phyloP scores from a whole-genome alignment of 1,140 invertebrate genomes.

The Plectrocnemia conspersa region DNA sequence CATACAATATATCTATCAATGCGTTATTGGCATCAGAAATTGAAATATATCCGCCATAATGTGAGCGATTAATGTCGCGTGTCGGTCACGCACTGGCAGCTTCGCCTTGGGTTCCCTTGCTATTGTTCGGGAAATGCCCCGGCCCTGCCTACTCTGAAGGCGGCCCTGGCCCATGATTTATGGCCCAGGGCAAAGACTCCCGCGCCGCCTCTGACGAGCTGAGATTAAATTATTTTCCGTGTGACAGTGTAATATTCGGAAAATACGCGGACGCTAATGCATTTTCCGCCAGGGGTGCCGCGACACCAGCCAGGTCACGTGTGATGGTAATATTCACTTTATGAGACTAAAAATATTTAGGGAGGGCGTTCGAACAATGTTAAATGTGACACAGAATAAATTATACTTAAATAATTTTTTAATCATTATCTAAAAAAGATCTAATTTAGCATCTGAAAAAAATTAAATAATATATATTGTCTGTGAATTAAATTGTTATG shows the following conservation, averaged over 20 bases:
- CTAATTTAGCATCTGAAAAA: no score
- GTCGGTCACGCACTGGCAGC: slow-evolving; percentile 21
- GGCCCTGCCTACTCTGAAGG: no score
- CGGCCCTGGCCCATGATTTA: slow-evolving; percentile 13
- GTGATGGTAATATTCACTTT: no score
- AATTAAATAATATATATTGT: no score
- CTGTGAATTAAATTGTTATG: no score
- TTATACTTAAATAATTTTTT: not conserved
- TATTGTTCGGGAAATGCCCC: slow-evolving; percentile 11
- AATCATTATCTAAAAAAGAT: no score
- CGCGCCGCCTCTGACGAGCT: not conserved
- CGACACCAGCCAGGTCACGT: no score
- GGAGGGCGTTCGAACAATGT: not conserved
- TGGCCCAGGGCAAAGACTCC: not conserved
- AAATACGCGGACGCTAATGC: not conserved
- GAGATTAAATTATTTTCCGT: slow-evolving; percentile 13
- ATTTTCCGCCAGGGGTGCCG: no score
- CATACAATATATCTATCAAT: slow-evolving; percentile 7
- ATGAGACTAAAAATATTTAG: not conserved
- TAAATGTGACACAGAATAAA: slow-evolving; percentile 4
- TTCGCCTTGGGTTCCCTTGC: slow-evolving; percentile 16
- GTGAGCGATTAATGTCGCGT: slow-evolving; percentile 25
- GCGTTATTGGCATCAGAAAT: slow-evolving; percentile 8
- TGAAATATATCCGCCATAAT: slow-evolving; percentile 20
- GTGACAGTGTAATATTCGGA: slow-evolving; percentile 5